phyloP scores from a whole-genome alignment of 1,140 invertebrate species.

The Macrobrachium rosenbergii region DNA sequence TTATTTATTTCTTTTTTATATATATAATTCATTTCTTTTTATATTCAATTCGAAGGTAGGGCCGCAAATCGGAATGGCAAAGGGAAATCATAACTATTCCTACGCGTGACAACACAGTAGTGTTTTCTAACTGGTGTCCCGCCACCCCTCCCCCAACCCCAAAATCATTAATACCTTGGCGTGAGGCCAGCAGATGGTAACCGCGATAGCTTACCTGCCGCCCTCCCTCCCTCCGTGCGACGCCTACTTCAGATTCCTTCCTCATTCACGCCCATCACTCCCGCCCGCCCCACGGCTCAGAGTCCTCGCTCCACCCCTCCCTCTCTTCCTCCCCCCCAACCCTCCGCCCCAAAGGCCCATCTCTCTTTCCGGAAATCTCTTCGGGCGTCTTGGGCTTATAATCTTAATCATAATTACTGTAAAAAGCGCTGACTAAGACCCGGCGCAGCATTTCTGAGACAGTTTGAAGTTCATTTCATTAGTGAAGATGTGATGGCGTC shows the following conservation, averaged over 20 bases:
- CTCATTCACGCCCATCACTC: constrained; percentile 6
- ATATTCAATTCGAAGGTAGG: no score
- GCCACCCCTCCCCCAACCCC: no score
- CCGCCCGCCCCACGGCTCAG: no score
- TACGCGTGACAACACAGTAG: no score
- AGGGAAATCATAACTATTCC: no score
- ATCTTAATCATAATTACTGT: constrained; percentile 51
- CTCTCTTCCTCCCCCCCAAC: no score
- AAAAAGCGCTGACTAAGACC: constrained; percentile 33
- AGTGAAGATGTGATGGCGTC: constrained; percentile 16
- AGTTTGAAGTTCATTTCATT: constrained; percentile 48
- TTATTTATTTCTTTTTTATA: no score
- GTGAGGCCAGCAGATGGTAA: no score
- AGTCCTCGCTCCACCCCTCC: neutral
- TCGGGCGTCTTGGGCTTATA: constrained; percentile 19
- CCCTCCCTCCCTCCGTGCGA: constrained; percentile 1
- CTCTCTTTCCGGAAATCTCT: neutral
- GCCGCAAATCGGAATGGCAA: no score
- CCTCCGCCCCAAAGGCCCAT: neutral
- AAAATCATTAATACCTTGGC: no score
- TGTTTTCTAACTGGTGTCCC: no score
- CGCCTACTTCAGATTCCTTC: constrained; percentile 13
- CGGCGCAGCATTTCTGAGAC: constrained; percentile 44
- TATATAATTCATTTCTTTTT: no score
- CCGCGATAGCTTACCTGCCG: neutral